Conservation (phyloP, 1,140 invertebrate species). For the Hypothenemus hampei region DNA sequence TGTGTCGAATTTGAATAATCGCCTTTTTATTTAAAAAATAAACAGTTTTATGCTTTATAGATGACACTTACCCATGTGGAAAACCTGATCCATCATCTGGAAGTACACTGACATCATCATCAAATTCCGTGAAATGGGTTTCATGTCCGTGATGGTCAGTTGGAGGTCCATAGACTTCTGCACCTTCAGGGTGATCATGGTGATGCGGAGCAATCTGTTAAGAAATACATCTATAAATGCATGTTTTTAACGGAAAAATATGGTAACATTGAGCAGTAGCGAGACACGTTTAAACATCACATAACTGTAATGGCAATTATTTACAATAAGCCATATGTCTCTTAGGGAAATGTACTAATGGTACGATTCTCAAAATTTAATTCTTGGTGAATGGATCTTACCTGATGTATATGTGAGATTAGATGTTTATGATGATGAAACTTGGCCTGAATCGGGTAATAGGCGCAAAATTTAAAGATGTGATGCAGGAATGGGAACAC, state of each 20-base stretch:
- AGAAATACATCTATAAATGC: too few relatives aligned
- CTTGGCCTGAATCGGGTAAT: slow-evolving; percentile 67
- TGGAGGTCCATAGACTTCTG: slow-evolving; percentile 19
- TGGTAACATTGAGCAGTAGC: too few relatives aligned
- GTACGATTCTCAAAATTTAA: too few relatives aligned
- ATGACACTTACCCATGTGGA: slow-evolving; percentile 17
- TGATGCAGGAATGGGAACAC: slow-evolving; percentile 74
- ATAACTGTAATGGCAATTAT: too few relatives aligned
- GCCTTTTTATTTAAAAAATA: neutral
- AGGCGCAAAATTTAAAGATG: slow-evolving; percentile 78
- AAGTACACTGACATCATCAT: slow-evolving; percentile 20
- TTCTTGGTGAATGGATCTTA: slow-evolving; percentile 11
- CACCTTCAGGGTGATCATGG: slow-evolving; percentile 15
- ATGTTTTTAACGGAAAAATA: neutral
- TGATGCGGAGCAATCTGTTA: slow-evolving; percentile 13
- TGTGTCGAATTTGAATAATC: neutral
- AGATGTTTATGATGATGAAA: slow-evolving; percentile 76
- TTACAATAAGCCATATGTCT: too few relatives aligned
- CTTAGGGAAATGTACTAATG: too few relatives aligned
- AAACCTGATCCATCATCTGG: slow-evolving; percentile 21
- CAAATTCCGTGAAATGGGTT: slow-evolving; percentile 17
- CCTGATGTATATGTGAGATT: slow-evolving; percentile 58
- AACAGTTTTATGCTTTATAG: neutral
- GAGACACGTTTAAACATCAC: too few relatives aligned
- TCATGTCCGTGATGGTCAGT: slow-evolving; percentile 21